Evolutionary conservation across 2,113 vertebrate genomes (phyloP).

Genomic region (Apus apus): DNA sequence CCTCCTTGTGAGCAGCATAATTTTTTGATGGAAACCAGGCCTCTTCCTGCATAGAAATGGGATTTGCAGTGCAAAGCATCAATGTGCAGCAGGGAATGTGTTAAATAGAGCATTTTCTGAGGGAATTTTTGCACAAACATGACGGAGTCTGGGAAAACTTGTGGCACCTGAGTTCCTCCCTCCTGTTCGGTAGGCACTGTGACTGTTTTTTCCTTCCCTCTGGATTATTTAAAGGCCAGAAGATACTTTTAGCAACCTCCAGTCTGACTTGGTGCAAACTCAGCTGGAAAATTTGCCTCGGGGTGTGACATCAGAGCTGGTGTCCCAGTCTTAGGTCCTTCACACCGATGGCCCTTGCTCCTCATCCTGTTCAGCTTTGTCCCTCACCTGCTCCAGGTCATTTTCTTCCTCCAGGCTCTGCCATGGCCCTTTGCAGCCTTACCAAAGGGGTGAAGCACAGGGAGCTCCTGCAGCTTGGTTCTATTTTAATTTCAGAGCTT

Average conservation of each 20-base stretch:
- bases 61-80: not conserved
- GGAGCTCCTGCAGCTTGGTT: not conserved
- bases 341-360: fast-evolving
- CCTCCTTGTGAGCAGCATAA: slow-evolving; percentile 6
- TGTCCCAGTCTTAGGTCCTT: not conserved
- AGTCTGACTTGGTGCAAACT: fast-evolving
- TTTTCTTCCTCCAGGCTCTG: not conserved
- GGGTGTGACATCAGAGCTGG: fast-evolving
- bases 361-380: not conserved
- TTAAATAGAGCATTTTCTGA: not conserved
- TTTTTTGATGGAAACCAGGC: slow-evolving; percentile 21
- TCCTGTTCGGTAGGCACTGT: not conserved
- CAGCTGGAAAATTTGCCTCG: fast-evolving
- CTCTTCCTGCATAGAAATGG: not conserved
- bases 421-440: not conserved
- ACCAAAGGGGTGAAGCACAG: fast-evolving
- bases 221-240: slow-evolving; percentile 13
- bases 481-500: not conserved
- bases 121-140: not conserved
- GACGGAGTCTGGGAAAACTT: not conserved
- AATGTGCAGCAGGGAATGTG: not conserved
- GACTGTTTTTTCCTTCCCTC: not conserved
- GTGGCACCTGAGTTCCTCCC: not conserved
- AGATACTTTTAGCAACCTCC: not conserved
- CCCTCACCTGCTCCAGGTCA: not conserved